These are phyloP conservation scores for Yponomeuta evonymella DNA, from an alignment of 2,888 invertebrate species.

Conservation along the genomic window DNA sequence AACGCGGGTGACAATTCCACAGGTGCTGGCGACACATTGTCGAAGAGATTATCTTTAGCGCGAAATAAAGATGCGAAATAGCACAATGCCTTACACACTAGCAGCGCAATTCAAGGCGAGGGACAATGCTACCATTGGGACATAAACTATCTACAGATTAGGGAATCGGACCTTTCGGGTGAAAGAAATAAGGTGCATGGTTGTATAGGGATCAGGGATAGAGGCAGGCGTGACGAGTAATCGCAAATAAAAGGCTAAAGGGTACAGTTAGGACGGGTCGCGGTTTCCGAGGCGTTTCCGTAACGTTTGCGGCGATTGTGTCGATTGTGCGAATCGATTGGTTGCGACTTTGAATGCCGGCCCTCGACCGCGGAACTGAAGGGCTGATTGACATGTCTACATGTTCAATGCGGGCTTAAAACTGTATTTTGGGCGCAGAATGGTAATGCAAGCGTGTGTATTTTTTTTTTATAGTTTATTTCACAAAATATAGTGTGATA, in stretches of 20 bases:
- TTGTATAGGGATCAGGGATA: not conserved
- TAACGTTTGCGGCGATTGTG: constrained; percentile 51
- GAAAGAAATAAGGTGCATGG: not conserved
- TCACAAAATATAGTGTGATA: too few species aligned
- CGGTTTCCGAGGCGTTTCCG: constrained; percentile 39
- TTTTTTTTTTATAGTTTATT: too few species aligned
- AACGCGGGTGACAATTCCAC: constrained; percentile 19
- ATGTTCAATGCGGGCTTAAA: not conserved
- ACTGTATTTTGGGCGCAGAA: constrained; percentile 4
- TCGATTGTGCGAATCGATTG: constrained; percentile 28
- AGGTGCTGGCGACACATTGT: constrained; percentile 30
- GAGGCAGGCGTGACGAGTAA: constrained; percentile 12
- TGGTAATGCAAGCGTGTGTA: not conserved
- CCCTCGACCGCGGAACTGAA: constrained; percentile 24
- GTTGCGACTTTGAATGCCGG: constrained; percentile 10
- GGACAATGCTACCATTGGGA: not conserved
- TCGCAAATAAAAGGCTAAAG: constrained; percentile 16
- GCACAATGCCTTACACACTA: constrained; percentile 6
- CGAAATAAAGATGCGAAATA: constrained; percentile 11
- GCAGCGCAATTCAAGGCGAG: not conserved
- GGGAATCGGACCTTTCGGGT: not conserved
- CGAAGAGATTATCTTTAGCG: constrained; percentile 24
- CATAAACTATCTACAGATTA: not conserved
- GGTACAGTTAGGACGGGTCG: constrained; percentile 21
- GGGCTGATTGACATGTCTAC: constrained; percentile 36